Evolutionary conservation across 2,797 vertebrate genomes (phyloP).

Genomic region (Varecia variegata): DNA sequence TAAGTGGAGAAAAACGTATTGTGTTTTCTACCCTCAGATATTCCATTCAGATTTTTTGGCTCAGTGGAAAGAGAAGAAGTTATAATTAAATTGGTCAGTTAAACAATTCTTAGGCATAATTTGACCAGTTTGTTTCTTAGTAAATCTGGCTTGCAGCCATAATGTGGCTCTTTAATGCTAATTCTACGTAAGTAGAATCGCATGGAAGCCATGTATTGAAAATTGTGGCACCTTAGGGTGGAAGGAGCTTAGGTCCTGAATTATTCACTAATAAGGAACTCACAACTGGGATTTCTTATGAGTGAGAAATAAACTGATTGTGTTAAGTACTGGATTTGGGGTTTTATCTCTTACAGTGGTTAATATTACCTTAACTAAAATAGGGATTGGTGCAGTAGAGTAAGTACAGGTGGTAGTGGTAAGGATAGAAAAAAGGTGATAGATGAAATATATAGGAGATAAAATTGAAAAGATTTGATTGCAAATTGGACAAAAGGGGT

Average conservation of each 20-base stretch:
- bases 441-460: not conserved
- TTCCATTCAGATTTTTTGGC: not conserved
- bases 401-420: not conserved
- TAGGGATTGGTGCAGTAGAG: not conserved
- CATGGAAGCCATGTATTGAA: not conserved
- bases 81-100: not conserved
- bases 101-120: not conserved
- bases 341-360: not conserved
- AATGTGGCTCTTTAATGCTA: not conserved
- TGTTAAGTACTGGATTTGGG: not conserved
- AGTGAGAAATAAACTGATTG: not conserved
- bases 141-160: not conserved
- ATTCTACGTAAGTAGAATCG: no score
- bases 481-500: not conserved
- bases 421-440: not conserved
- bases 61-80: not conserved
- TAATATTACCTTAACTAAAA: not conserved
- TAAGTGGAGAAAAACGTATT: not conserved
- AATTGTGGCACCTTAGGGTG: not conserved
- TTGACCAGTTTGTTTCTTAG: not conserved
- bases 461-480: not conserved
- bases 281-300: not conserved
- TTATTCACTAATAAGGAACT: not conserved
- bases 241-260: not conserved
- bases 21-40: not conserved